Evolutionary conservation across 1,140 invertebrate species (phyloP), one percentile per base, ranked within the genome.

Genomic region (Metaphire vulgaris): DNA sequence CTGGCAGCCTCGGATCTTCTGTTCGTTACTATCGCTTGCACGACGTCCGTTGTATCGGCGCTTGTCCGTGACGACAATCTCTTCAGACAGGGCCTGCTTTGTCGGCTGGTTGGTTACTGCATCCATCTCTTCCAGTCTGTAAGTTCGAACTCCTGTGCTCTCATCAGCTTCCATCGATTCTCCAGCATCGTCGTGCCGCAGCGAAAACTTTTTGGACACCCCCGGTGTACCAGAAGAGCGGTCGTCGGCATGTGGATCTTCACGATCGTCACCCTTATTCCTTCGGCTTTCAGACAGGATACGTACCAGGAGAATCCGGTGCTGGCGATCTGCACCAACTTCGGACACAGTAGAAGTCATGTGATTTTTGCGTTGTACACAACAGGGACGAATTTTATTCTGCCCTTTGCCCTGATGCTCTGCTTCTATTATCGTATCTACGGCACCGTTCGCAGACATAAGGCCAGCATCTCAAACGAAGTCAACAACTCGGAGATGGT

Each of bases 81-180:
- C 6, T 21, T 12, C 41, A 6, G 41, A 56, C 41, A 21, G 21
- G 6, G 21, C 6, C 21, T 56, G 6, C 41, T 56, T 21, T 56
- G 41, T 56, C 41, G 41, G 6, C 21, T 56, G 6, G 6, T 56
- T 21, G 41, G 41, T 21, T 56, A 56, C 41, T 56, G 41, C 41
- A 56, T 12, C 41, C 41, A 56, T 21, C 41, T 56, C 6, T 56
- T 56, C 41, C 41, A 56, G 41, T 56, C 41, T 6, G 41, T 56
- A 6, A 56, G 41, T 21, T 56, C 41, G 6, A 56, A 56, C 41
- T 12, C 41, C 21, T 56, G 41, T 21, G 41, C 41, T 21, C 41
- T 56, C 41, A 56, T 56, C 41, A 56, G 41, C 41, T 56, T 56
- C 41, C 41, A 56, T 56, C 41, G 41, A 56, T 56, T 56, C 41